A percentile compares a stretch with the other conserved stretches of the same genome.
phyloP scores from a whole-genome alignment of 92 coral and sea anemone species.

The Parazoanthus darwini region DNA sequence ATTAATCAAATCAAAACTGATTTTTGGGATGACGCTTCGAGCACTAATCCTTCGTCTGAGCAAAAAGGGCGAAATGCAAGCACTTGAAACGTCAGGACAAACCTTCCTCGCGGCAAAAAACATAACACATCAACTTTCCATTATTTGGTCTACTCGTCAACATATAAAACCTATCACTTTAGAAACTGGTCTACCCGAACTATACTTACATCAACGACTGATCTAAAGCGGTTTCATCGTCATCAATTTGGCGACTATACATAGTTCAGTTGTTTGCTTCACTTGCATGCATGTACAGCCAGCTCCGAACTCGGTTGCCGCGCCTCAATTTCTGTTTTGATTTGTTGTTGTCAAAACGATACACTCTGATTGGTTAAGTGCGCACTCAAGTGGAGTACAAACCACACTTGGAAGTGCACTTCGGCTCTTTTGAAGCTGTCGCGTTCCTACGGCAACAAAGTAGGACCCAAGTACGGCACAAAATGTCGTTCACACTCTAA shows the following conservation, averaged over 20 bases:
- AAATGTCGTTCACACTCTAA: conserved; percentile 8
- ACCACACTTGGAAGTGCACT: conserved; percentile 6
- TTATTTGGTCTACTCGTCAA: too few relatives aligned
- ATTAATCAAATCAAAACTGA: not conserved
- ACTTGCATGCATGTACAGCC: not conserved
- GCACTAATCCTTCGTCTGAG: too few relatives aligned
- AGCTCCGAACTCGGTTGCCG: not conserved
- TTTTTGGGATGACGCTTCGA: too few relatives aligned
- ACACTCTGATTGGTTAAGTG: conserved; percentile 12
- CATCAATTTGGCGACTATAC: not conserved
- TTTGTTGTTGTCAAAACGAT: not conserved
- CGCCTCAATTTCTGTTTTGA: conserved; percentile 23
- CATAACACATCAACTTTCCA: too few relatives aligned
- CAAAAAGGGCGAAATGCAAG: too few relatives aligned
- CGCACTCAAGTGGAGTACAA: not conserved
- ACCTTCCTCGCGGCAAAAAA: too few relatives aligned
- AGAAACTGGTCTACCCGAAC: not conserved
- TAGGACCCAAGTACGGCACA: conserved; percentile 16
- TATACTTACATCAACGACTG: conserved; percentile 8
- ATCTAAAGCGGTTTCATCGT: not conserved
- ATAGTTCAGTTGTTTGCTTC: not conserved
- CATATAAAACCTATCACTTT: too few relatives aligned
- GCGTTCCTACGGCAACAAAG: conserved; percentile 9
- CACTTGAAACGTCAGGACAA: too few relatives aligned
- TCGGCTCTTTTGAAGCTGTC: conserved; percentile 13